Percentiles rank a stretch among this genome's conserved stretches.
These are phyloP conservation scores for Acanthaster planci DNA, from an alignment of 35 echinoderm and acorn worm genomes.

Conservation along the genomic window DNA sequence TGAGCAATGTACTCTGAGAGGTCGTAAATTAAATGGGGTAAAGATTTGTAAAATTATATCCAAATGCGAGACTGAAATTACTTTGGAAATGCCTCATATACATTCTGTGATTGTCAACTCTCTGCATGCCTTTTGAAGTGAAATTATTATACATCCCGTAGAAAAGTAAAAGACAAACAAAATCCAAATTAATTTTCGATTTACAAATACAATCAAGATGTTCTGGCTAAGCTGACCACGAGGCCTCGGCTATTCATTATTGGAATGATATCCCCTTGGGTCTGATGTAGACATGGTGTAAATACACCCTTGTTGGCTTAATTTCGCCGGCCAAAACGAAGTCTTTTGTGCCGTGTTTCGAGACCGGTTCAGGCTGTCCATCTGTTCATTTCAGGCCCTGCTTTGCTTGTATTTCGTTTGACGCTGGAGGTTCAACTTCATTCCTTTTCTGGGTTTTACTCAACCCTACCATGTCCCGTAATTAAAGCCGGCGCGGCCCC, in stretches of 20 bases:
- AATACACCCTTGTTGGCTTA: constrained; percentile 12
- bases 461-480: not conserved
- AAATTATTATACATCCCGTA: too few relatives aligned
- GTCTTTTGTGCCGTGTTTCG: constrained; percentile 6
- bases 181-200: constrained; percentile 21
- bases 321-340: not conserved
- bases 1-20: too few relatives aligned
- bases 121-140: too few relatives aligned
- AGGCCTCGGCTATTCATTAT: not conserved
- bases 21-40: too few relatives aligned
- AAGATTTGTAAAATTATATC: too few relatives aligned
- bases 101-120: too few relatives aligned
- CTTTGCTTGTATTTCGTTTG: not conserved
- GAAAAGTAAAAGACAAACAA: not conserved
- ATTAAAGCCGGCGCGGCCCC: not conserved
- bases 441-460: not conserved
- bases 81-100: too few relatives aligned
- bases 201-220: not conserved
- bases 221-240: constrained; percentile 8
- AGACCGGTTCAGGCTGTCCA: not conserved
- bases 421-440: not conserved
- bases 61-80: too few relatives aligned
- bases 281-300: constrained; percentile 15
- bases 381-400: not conserved
- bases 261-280: not conserved